Percentiles rank a stretch among this genome's conserved stretches.
Evolutionary conservation across 2,113 vertebrate species (phyloP).

Genomic region (Heptranchias perlo): DNA sequence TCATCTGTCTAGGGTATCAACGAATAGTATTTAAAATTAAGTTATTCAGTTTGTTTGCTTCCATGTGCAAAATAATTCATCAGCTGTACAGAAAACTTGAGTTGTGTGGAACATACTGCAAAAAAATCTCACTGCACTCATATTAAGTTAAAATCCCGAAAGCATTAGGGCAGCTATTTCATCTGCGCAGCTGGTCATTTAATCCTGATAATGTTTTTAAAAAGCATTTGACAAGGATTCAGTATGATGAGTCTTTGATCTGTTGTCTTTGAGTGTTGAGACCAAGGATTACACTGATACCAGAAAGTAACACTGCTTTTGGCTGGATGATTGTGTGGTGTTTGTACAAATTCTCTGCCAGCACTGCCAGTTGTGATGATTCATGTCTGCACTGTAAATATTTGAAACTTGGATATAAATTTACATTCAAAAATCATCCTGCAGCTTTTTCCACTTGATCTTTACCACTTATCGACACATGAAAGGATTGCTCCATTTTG

Average conservation of each 20-base stretch:
- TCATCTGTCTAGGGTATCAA: no score
- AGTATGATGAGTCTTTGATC: background rate
- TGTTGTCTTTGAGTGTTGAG: background rate
- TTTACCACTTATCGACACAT: background rate
- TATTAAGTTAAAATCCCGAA: background rate
- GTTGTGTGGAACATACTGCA: background rate
- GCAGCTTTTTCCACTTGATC: background rate
- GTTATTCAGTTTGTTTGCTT: background rate
- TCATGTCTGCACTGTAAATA: conserved; percentile 20
- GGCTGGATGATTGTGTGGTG: background rate
- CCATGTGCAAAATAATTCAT: background rate
- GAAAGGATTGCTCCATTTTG: background rate
- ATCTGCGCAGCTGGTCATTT: background rate
- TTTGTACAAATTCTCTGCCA: background rate
- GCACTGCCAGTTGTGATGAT: background rate
- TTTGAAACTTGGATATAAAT: background rate
- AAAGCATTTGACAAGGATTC: background rate
- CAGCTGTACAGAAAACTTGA: background rate
- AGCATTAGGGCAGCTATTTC: background rate
- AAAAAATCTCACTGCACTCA: background rate
- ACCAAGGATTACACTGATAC: background rate
- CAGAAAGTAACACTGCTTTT: conserved; percentile 9
- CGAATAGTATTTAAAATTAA: background rate
- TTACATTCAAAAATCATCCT: background rate
- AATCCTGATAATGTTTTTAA: background rate